Evolutionary conservation across 1,140 invertebrate genomes (phyloP).

Genomic region (Drosophila nikananu): DNA sequence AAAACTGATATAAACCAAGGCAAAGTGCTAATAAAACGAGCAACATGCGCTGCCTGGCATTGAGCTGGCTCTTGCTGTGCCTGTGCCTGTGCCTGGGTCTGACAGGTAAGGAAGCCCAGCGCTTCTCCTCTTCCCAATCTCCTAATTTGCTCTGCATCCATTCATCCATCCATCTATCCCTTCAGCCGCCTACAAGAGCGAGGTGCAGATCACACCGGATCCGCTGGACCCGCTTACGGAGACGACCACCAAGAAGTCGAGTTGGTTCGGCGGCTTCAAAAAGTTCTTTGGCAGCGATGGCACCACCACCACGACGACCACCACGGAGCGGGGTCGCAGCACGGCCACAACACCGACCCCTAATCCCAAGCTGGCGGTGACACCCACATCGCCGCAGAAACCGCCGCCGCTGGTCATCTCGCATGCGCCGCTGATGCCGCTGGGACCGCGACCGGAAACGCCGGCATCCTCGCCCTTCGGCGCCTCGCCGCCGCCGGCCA

Average conservation of each 20-base stretch:
- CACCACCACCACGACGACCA: slow-evolving; percentile 41
- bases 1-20: slow-evolving; percentile 19
- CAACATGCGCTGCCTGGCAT: slow-evolving; percentile 73
- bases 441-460: slow-evolving; percentile 77
- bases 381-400: slow-evolving; percentile 48
- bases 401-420: slow-evolving; percentile 75
- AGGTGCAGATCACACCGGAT: slow-evolving; percentile 73
- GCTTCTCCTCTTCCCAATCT: neutral
- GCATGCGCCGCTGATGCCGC: slow-evolving; percentile 73
- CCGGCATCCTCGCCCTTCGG: slow-evolving; percentile 70
- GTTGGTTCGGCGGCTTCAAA: slow-evolving; percentile 77
- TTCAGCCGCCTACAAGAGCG: slow-evolving; percentile 70
- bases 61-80: slow-evolving; percentile 61
- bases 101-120: slow-evolving; percentile 54
- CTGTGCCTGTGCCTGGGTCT: slow-evolving; percentile 56
- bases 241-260: slow-evolving; percentile 74
- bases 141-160: neutral
- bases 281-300: slow-evolving; percentile 57
- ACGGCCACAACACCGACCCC: slow-evolving; percentile 28
- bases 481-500: slow-evolving; percentile 14
- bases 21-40: slow-evolving; percentile 65
- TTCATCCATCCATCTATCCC: neutral
- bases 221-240: slow-evolving; percentile 57
- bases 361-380: slow-evolving; percentile 6
- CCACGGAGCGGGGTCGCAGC: slow-evolving; percentile 11